These are phyloP conservation scores for Papilio glaucus DNA, from an alignment of 1,140 invertebrate genomes.

Conservation along the genomic window DNA sequence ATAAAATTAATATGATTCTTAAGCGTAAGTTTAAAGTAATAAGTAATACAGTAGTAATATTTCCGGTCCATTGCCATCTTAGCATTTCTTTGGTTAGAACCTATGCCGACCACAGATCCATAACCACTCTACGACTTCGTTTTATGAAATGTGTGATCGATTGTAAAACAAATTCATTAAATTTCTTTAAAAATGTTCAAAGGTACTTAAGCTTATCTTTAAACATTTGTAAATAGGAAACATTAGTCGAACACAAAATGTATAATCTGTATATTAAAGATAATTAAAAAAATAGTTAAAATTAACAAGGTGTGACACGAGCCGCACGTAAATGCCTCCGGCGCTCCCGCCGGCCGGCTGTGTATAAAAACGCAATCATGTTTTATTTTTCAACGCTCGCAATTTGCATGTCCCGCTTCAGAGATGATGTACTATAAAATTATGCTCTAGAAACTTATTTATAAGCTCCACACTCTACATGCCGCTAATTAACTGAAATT, in stretches of 20 bases:
- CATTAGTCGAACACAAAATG: conserved; percentile 10
- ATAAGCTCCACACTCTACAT: conserved; percentile 62
- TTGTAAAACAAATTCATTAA: conserved; percentile 5
- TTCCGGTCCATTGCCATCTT: too few species aligned
- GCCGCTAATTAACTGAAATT: conserved; percentile 66
- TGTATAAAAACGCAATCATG: conserved; percentile 74
- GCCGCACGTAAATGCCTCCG: conserved; percentile 56
- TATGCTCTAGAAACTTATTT: conserved; percentile 74
- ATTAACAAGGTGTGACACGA: conserved; percentile 54
- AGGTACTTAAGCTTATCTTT: neutral
- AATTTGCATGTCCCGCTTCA: conserved; percentile 80
- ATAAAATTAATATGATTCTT: too few species aligned
- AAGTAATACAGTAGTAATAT: too few species aligned
- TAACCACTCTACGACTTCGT: neutral
- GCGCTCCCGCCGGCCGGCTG: conserved; percentile 47
- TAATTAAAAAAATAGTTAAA: conserved; percentile 50
- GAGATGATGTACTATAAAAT: conserved; percentile 75
- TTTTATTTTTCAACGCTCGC: conserved; percentile 75
- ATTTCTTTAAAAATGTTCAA: neutral
- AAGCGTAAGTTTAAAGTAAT: too few species aligned
- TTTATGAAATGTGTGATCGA: neutral
- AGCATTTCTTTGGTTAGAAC: too few species aligned
- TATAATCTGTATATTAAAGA: conserved; percentile 29
- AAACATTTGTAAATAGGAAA: neutral
- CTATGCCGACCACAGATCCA: neutral